Conservation (phyloP, 1,140 invertebrate species). For the Paraescarpia echinospica region DNA sequence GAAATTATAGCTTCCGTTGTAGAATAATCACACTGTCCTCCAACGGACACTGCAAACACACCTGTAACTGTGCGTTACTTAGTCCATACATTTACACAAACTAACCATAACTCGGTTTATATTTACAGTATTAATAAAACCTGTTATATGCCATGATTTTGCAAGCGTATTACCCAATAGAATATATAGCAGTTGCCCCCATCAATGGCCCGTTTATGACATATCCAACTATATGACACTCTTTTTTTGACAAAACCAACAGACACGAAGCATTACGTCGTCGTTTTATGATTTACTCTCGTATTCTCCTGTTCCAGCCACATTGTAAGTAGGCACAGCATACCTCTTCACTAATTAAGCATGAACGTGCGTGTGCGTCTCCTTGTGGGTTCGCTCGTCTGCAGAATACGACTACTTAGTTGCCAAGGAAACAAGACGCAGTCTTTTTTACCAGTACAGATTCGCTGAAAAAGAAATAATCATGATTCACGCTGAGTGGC, state of each 20-base stretch:
- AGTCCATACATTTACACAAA: background rate
- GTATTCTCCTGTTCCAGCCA: background rate
- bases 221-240: background rate
- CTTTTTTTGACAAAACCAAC: background rate
- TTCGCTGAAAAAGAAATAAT: conserved; percentile 2
- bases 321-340: background rate
- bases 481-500: background rate
- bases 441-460: background rate
- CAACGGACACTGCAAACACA: background rate
- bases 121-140: background rate
- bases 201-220: background rate
- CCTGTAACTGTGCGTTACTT: background rate
- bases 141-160: background rate
- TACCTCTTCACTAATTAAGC: background rate
- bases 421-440: background rate
- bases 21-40: background rate
- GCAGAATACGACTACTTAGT: background rate
- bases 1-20: background rate
- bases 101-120: background rate
- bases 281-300: background rate
- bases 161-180: background rate
- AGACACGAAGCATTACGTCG: background rate
- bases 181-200: background rate
- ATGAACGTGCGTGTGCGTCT: background rate
- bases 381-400: background rate